A percentile compares a stretch with the other conserved stretches of the same genome.
These are phyloP conservation scores for Plebejus anna DNA, from an alignment of 2,888 invertebrate species.

Conservation along the genomic window DNA sequence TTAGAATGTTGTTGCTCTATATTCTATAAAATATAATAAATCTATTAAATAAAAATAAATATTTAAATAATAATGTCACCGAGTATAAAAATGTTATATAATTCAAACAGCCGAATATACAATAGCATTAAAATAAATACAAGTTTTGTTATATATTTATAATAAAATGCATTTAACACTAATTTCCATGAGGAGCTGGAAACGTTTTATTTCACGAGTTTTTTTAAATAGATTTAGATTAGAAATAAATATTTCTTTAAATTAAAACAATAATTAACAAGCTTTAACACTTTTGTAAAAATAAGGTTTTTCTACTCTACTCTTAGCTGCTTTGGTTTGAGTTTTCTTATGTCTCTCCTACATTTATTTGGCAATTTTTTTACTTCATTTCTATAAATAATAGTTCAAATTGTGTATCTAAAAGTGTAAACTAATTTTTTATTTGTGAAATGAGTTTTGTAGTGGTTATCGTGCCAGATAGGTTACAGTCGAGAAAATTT, in stretches of 20 bases:
- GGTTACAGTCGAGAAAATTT: not conserved
- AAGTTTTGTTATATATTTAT: not conserved
- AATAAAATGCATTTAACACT: not conserved
- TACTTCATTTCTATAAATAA: not conserved
- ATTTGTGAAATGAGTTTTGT: not conserved
- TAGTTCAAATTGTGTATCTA: not conserved
- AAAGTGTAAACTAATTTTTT: not conserved
- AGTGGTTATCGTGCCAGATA: not conserved
- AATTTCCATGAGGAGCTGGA: conserved; percentile 21
- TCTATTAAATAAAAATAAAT: not conserved
- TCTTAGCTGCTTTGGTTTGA: conserved; percentile 6
- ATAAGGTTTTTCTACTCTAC: not conserved
- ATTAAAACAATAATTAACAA: not conserved
- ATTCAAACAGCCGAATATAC: conserved; percentile 19
- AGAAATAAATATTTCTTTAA: not conserved
- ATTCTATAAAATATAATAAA: not conserved
- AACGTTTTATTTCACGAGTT: conserved; percentile 3
- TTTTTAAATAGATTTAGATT: conserved; percentile 12
- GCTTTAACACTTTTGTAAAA: not conserved
- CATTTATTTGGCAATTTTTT: not conserved
- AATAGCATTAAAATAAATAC: not conserved
- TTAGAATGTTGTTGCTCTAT: not conserved
- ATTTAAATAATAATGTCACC: not conserved
- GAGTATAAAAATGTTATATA: not conserved
- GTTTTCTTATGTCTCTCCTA: not conserved